Base-by-base conservation (phyloP, 1,140 invertebrate genomes). In the Phymastichus coffea region DNA sequence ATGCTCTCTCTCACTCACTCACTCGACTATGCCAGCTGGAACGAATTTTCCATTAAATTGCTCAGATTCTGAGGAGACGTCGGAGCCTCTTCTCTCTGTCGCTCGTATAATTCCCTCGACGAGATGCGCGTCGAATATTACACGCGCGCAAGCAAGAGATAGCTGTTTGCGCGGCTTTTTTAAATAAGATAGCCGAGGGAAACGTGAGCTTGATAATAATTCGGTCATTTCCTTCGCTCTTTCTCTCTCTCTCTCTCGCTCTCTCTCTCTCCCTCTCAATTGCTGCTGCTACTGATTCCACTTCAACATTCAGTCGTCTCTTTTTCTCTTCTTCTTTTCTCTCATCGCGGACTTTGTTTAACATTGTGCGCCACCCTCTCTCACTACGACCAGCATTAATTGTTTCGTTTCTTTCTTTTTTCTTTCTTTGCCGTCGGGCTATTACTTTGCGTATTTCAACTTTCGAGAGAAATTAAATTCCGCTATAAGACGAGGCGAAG, bases 101-200 rank as follows among this genome's bases (percentile, higher is more conserved):
- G n/a, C 48, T 12, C 17, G 38, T 25, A 48, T 48, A 48, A 48
- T 48, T 48, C 46, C 33, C 33, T 14, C 23, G 48, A 51, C 48
- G 22, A n/a, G 48, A 51, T 51, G 48, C 48, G 40, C 30, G 54
- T 56, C 54, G 54, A 56, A 56, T 56, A 47, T 56, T 38, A 56
- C 33, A 38, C 43, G 43, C 54, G n/a, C n/a, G n/a, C n/a, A n/a
- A n/a, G n/a, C n/a, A n/a, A n/a, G n/a, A n/a, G n/a, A n/a, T 7
- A 10, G 40, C 52, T 47, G 43, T 47, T 56, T 47, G 40, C 38
- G 17, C 41, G 28, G 20, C 35, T 52, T 40, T 35, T 56, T 47
- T 47, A 26, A 47, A 26, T 17, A 30, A 26, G 43, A 38, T 33
- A 23, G 22, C 14, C 23, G 17, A 23, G 41, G 25, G 14, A 14